Conservation (phyloP, 2,113 vertebrate species). For the Oreochromis tanganicae region DNA sequence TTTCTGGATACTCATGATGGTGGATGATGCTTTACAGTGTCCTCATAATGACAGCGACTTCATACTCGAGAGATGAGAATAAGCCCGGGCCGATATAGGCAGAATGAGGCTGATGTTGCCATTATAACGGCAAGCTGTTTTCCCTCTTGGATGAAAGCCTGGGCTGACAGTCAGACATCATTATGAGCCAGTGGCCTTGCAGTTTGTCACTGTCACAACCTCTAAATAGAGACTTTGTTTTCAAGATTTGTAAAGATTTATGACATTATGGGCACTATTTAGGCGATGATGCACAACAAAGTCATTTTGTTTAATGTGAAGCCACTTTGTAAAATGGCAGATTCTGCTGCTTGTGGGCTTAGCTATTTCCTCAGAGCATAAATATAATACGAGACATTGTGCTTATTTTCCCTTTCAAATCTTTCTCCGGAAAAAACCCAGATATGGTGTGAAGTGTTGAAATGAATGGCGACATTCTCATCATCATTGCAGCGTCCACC, state of each 20-base stretch:
- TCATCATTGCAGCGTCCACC: not conserved
- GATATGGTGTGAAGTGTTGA: constrained; percentile 13
- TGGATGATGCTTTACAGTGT: constrained; percentile 12
- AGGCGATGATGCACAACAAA: constrained; percentile 63
- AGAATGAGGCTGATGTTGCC: constrained; percentile 58
- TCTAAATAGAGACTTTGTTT: constrained; percentile 73
- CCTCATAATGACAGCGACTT: constrained; percentile 41
- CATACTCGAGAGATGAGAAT: constrained; percentile 38
- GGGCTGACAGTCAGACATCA: constrained; percentile 67
- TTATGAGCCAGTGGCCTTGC: constrained; percentile 65
- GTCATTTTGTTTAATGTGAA: constrained; percentile 65
- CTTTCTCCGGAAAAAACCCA: constrained; percentile 14
- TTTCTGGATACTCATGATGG: not conserved
- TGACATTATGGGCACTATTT: constrained; percentile 57
- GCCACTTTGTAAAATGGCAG: constrained; percentile 59
- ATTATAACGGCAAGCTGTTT: constrained; percentile 38
- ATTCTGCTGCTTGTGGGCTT: constrained; percentile 39
- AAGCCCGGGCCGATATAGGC: constrained; percentile 48
- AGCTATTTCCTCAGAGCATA: constrained; percentile 38
- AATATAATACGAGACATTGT: constrained; percentile 50
- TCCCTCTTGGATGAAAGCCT: constrained; percentile 50
- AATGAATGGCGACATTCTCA: constrained; percentile 50
- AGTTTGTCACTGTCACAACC: constrained; percentile 68
- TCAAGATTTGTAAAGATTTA: constrained; percentile 67
- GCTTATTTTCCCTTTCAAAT: not conserved